phyloP scores from a whole-genome alignment of 2,888 invertebrate genomes.

The Noctua fimbriata region DNA sequence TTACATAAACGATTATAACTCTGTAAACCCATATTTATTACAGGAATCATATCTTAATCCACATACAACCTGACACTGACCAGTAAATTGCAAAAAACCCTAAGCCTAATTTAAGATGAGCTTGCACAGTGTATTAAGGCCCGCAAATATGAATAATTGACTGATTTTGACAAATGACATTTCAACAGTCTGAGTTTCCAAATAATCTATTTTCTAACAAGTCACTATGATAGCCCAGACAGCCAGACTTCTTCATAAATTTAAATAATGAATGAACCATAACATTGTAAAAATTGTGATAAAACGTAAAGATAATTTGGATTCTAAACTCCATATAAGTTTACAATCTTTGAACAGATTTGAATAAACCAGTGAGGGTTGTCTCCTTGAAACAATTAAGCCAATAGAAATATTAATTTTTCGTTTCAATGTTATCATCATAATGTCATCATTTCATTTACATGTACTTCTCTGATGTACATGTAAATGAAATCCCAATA shows the following conservation, averaged over 20 bases:
- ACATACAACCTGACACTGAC: too few relatives aligned
- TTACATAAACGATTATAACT: too few relatives aligned
- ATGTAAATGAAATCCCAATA: not conserved
- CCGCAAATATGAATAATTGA: not conserved
- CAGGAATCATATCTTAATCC: too few relatives aligned
- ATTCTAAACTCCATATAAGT: not conserved
- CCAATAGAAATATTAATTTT: constrained; percentile 2
- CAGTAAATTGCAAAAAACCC: too few relatives aligned
- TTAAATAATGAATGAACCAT: not conserved
- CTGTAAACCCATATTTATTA: too few relatives aligned
- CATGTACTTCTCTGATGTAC: too few relatives aligned
- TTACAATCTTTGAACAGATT: constrained; percentile 26
- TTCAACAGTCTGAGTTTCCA: not conserved
- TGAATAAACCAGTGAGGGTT: constrained; percentile 16
- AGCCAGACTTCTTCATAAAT: not conserved
- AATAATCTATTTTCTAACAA: not conserved
- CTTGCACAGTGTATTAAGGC: not conserved
- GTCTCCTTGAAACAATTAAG: constrained; percentile 27
- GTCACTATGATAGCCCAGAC: not conserved
- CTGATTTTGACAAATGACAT: not conserved
- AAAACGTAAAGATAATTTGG: constrained; percentile 15
- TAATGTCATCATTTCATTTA: too few relatives aligned
- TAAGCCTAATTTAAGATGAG: too few relatives aligned
- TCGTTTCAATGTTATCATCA: not conserved
- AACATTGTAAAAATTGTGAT: not conserved